Percentiles rank a stretch among this genome's conserved stretches.
These are phyloP conservation scores for Anguilla marmorata DNA, from an alignment of 2,797 vertebrate genomes.

Conservation along the genomic window DNA sequence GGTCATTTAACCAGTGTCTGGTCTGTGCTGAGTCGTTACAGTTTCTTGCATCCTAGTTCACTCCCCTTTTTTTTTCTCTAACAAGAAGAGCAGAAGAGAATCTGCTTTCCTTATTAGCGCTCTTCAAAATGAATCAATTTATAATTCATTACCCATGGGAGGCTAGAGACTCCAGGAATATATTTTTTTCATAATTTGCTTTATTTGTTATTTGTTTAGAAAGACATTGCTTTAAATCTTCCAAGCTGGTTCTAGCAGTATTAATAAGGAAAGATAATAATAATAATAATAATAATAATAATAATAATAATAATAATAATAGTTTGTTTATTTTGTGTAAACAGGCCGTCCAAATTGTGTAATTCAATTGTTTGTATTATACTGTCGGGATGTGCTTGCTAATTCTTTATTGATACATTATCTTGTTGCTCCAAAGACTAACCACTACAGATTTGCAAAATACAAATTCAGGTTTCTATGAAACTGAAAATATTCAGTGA, in stretches of 20 bases:
- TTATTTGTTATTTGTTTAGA: constrained; percentile 33
- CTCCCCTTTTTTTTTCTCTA: constrained; percentile 39
- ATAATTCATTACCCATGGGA: constrained; percentile 47
- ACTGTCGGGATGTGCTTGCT: constrained; percentile 51
- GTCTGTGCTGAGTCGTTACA: constrained; percentile 62
- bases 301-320: neutral
- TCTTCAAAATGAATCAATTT: constrained; percentile 52
- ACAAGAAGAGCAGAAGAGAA: constrained; percentile 36
- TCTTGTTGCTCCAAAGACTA: constrained; percentile 22
- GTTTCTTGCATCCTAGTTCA: constrained; percentile 40
- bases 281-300: neutral
- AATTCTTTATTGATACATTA: constrained; percentile 34
- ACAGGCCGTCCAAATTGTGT: neutral
- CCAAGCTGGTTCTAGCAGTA: neutral
- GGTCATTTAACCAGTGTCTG: constrained; percentile 71
- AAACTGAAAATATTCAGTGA: neutral
- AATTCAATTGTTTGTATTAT: constrained; percentile 50
- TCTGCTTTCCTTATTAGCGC: constrained; percentile 44
- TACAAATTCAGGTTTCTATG: neutral
- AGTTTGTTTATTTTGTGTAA: neutral
- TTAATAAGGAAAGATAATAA: neutral
- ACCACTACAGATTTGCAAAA: neutral
- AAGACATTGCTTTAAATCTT: neutral
- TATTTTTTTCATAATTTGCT: constrained; percentile 15
- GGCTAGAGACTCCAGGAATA: constrained; percentile 27